phyloP scores from a whole-genome alignment of 2,888 invertebrate species.

The Caenorhabditis sp. region DNA sequence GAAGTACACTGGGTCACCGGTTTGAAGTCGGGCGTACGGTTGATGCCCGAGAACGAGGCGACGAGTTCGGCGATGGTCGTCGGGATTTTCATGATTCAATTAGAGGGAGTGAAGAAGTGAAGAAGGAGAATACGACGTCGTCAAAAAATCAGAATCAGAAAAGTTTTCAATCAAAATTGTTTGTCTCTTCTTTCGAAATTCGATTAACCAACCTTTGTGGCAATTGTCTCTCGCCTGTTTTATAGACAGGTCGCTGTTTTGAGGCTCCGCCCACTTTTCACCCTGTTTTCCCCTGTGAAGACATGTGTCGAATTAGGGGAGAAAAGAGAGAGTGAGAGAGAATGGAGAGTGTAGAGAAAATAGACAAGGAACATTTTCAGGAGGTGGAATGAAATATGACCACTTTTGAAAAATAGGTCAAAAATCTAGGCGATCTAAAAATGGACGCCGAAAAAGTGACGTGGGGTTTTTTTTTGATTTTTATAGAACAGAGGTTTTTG shows the following conservation, averaged over 20 bases:
- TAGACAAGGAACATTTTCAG: conserved; percentile 9
- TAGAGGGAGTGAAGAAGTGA: neutral
- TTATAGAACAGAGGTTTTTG: neutral
- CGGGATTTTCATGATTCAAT: conserved; percentile 52
- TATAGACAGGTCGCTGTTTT: neutral
- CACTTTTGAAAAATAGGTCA: conserved; percentile 11
- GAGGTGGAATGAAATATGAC: neutral
- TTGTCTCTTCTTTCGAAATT: neutral
- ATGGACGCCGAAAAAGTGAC: conserved; percentile 7
- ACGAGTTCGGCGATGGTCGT: conserved; percentile 49
- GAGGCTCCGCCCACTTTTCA: conserved; percentile 18
- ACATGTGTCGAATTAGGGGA: conserved; percentile 10
- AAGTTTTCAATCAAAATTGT: no score
- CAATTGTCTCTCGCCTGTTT: conserved; percentile 1
- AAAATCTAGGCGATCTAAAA: conserved; percentile 15
- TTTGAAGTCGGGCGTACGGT: conserved; percentile 50
- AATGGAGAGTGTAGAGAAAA: no score
- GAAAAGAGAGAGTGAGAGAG: neutral
- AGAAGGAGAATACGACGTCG: neutral
- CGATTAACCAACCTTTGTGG: neutral
- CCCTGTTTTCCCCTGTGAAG: neutral
- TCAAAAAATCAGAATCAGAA: conserved; percentile 5
- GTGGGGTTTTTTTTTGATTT: neutral
- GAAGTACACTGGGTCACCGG: conserved; percentile 30
- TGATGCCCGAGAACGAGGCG: conserved; percentile 49